Evolutionary conservation across 1,140 invertebrate species (phyloP), one percentile per base, ranked within the genome.

Genomic region (Drosophila tsacasi): DNA sequence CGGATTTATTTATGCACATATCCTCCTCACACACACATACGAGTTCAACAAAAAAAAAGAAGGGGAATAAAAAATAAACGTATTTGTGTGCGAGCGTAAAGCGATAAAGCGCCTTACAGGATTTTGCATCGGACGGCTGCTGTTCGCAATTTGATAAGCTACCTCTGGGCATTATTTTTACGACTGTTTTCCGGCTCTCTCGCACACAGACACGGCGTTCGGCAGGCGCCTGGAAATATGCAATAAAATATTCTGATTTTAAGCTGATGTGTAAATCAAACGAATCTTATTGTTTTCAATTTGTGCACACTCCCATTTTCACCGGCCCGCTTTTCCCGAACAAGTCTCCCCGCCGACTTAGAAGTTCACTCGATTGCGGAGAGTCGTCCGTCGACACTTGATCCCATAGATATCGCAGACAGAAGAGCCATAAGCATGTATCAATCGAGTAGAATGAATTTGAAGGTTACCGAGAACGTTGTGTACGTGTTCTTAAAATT

Each of bases 81-180:
- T 75, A 39, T 73, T 63, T 68, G 63, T 79, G 79, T 83, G 79
- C 61, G 83, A 54, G 67, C 73, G 81, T 55, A 83, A 89, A 83
- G 65, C 83, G 83, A 87, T 87, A 87, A 87, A 87, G 83, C 83
- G 83, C 84, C 84, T 87, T 90, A 87, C 85, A 84, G 84, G 84
- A 87, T 87, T 87, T 74, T 90, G 81, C 81, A 80, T 87, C 64
- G 84, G 83, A 79, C 83, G 57, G 80, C 85, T 87, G 78, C 76
- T 73, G 84, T 81, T 87, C 79, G 85, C 81, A 81, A 87, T 87
- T 87, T 87, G 84, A 87, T 87, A 87, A 87, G 81, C 84, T 89
- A 78, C 82, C 81, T 90, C 68, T 79, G 66, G 85, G 85, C 84
- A 87, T 84, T 90, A 87, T 90, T 87, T 86, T 87, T 87, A 90